Percentiles rank a stretch among this genome's conserved stretches.
phyloP scores from a whole-genome alignment of 2,113 vertebrate genomes.

The Scomber scombrus region DNA sequence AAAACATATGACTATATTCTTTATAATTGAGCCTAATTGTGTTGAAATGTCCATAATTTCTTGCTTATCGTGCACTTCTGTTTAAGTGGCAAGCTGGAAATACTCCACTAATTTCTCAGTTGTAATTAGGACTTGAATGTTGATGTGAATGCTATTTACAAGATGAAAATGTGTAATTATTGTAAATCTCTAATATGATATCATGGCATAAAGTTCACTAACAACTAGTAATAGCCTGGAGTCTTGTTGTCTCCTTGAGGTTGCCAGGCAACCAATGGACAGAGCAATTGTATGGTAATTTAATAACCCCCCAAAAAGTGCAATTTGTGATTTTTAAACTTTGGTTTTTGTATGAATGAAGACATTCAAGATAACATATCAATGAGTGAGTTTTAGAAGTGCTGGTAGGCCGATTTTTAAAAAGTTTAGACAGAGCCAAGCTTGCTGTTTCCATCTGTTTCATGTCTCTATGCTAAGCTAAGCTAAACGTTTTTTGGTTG shows the following conservation, averaged over 20 bases:
- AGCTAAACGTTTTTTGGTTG: neutral
- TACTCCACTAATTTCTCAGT: too few species aligned
- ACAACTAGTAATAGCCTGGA: constrained; percentile 1
- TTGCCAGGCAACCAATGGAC: constrained; percentile 1
- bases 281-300: neutral
- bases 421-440: neutral
- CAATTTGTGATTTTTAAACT: neutral
- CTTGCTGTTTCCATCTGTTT: neutral
- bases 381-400: neutral
- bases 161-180: neutral
- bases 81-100: neutral
- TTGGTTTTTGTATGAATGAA: neutral
- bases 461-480: neutral
- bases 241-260: neutral
- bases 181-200: neutral
- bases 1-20: too few species aligned
- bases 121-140: neutral
- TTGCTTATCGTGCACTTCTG: neutral
- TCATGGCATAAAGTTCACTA: constrained; percentile 8
- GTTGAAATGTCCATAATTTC: neutral
- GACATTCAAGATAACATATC: neutral
- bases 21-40: neutral
- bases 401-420: too few species aligned
- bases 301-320: neutral
- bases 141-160: neutral